Percentiles rank a stretch among this genome's conserved stretches.
Evolutionary conservation across 2,797 vertebrate genomes (phyloP).

Genomic region (Garrulus glandarius): DNA sequence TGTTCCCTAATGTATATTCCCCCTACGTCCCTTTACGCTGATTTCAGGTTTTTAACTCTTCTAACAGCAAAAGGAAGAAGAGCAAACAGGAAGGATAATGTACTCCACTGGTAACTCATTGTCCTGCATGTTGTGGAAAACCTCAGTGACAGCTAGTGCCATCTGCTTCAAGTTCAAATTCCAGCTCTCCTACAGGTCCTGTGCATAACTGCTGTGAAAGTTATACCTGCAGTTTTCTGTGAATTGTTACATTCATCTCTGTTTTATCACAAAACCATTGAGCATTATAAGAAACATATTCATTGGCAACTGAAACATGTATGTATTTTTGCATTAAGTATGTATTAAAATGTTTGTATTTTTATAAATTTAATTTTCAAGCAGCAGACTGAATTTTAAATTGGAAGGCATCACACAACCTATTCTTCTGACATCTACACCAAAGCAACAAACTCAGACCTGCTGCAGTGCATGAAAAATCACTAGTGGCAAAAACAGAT

Average conservation of each 20-base stretch:
- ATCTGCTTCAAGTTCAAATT: not conserved
- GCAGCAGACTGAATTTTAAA: not conserved
- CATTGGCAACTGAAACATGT: not conserved
- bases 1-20: not conserved
- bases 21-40: not conserved
- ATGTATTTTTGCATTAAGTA: not conserved
- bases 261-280: not conserved
- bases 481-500: not conserved
- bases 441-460: not conserved
- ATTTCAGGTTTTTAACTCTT: not conserved
- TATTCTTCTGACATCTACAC: not conserved
- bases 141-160: not conserved
- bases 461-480: not conserved
- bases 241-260: not conserved
- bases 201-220: not conserved
- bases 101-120: not conserved
- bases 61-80: not conserved
- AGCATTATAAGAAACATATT: not conserved
- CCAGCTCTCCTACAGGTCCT: not conserved
- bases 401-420: not conserved
- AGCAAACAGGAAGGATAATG: not conserved
- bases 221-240: not conserved
- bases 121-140: not conserved
- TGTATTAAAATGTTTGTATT: not conserved
- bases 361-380: not conserved